Evolutionary conservation across 1,140 invertebrate genomes (phyloP).

Genomic region (Trialeurodes vaporariorum): DNA sequence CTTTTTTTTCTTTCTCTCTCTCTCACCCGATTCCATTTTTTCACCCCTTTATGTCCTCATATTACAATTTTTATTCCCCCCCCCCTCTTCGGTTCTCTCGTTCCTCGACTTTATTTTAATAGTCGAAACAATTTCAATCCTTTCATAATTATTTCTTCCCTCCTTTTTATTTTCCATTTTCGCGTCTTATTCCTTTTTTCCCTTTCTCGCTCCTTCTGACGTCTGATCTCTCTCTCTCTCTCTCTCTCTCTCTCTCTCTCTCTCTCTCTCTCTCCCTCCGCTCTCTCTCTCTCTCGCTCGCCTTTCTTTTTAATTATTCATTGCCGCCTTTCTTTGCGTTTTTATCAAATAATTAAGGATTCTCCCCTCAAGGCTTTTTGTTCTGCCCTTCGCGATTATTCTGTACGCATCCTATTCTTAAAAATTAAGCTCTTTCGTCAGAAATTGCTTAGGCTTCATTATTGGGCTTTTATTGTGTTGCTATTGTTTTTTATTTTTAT

Average conservation of each 20-base stretch:
- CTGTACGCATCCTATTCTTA: too few relatives aligned
- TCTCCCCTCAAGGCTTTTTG: neutral
- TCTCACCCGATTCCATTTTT: constrained; percentile 5
- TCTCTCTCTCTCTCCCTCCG: too few relatives aligned
- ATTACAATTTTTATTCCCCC: neutral
- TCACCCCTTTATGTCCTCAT: neutral
- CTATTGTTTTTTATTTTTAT: too few relatives aligned
- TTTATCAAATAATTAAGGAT: constrained; percentile 1
- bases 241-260: too few relatives aligned
- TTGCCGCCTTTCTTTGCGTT: constrained; percentile 4
- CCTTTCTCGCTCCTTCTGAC: neutral
- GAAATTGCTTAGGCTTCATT: too few relatives aligned
- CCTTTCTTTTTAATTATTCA: neutral
- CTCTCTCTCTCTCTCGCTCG: too few relatives aligned
- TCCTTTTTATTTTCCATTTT: constrained; percentile 7
- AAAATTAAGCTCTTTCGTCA: too few relatives aligned
- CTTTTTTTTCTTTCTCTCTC: neutral
- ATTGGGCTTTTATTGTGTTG: too few relatives aligned
- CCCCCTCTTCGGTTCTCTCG: constrained; percentile 1
- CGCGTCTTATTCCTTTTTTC: constrained; percentile 3
- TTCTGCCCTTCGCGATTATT: neutral
- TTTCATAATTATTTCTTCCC: constrained; percentile 8
- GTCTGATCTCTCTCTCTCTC: neutral
- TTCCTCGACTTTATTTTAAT: constrained; percentile 9
- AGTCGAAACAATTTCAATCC: constrained; percentile 1